A percentile compares a stretch with the other conserved stretches of the same genome.
These are phyloP conservation scores for Amphiprion clarkii DNA, from an alignment of 2,797 vertebrate genomes.

Conservation along the genomic window DNA sequence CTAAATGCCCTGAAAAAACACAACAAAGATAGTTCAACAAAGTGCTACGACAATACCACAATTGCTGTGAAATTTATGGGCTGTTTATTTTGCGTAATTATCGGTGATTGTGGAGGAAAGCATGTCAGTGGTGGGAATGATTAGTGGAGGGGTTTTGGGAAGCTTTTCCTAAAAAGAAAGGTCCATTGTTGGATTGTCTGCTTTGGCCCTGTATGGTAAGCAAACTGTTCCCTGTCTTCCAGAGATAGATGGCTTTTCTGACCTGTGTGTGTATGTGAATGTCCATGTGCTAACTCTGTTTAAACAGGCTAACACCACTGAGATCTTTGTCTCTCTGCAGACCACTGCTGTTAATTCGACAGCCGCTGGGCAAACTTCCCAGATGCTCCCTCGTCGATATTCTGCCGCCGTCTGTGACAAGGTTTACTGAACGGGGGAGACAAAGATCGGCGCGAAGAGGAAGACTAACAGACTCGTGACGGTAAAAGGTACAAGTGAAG, in stretches of 20 bases:
- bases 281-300: conserved; percentile 67
- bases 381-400: conserved; percentile 4
- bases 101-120: conserved; percentile 55
- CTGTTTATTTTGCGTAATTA: conserved; percentile 45
- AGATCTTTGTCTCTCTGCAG: conserved; percentile 50
- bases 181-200: conserved; percentile 77
- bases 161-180: conserved; percentile 78
- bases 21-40: not conserved
- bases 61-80: conserved; percentile 34
- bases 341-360: conserved; percentile 42
- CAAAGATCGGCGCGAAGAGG: conserved; percentile 8
- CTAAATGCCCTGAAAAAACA: conserved; percentile 28
- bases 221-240: conserved; percentile 70
- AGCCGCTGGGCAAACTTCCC: conserved; percentile 29
- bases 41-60: conserved; percentile 13
- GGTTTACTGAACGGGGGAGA: conserved; percentile 20
- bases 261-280: conserved; percentile 47
- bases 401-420: conserved; percentile 8
- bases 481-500: not conserved
- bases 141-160: conserved; percentile 64
- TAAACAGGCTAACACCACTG: conserved; percentile 57
- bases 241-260: conserved; percentile 77
- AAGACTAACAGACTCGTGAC: conserved; percentile 16
- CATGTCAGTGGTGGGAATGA: conserved; percentile 62
- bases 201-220: conserved; percentile 69